A percentile compares a stretch with the other conserved stretches of the same genome.
Evolutionary conservation across 2,888 invertebrate genomes (phyloP).

Genomic region (Troides helena): DNA sequence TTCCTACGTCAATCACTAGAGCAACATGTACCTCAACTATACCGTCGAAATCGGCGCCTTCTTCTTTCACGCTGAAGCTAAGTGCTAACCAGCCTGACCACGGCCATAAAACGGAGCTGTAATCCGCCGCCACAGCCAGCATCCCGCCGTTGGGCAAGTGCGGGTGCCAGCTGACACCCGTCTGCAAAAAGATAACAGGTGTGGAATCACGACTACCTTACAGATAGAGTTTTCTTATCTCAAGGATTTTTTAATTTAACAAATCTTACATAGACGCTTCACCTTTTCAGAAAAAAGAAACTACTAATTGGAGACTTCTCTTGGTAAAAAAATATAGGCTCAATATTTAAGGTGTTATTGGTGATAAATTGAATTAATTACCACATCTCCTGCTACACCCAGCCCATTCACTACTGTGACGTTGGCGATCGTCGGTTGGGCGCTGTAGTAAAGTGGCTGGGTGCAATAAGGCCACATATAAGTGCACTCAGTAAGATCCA

Average conservation of each 20-base stretch:
- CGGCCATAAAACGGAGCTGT: constrained; percentile 94
- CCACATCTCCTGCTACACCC: constrained; percentile 91
- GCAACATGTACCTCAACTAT: constrained; percentile 58
- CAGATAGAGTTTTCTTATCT: no score
- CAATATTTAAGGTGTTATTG: no score
- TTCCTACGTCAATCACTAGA: no score
- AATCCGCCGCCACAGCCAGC: constrained; percentile 87
- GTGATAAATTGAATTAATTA: constrained; percentile 38
- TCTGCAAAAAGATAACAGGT: constrained; percentile 40
- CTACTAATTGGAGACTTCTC: no score
- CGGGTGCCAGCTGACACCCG: constrained; percentile 92
- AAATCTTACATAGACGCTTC: no score
- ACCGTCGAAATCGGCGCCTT: constrained; percentile 75
- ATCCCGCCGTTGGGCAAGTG: constrained; percentile 90
- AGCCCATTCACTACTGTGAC: constrained; percentile 96
- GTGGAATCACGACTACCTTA: no score
- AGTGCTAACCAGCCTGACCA: constrained; percentile 98
- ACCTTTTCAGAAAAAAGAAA: no score
- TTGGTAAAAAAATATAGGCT: no score
- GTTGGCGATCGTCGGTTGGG: constrained; percentile 93
- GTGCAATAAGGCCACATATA: constrained; percentile 99
- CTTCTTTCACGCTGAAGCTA: constrained; percentile 74
- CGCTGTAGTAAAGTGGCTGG: constrained; percentile 94
- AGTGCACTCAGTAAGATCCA: constrained; percentile 96
- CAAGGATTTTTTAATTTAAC: no score